These are phyloP conservation scores for Pipistrellus pipistrellus DNA, from an alignment of 2,797 vertebrate species.

Conservation along the genomic window DNA sequence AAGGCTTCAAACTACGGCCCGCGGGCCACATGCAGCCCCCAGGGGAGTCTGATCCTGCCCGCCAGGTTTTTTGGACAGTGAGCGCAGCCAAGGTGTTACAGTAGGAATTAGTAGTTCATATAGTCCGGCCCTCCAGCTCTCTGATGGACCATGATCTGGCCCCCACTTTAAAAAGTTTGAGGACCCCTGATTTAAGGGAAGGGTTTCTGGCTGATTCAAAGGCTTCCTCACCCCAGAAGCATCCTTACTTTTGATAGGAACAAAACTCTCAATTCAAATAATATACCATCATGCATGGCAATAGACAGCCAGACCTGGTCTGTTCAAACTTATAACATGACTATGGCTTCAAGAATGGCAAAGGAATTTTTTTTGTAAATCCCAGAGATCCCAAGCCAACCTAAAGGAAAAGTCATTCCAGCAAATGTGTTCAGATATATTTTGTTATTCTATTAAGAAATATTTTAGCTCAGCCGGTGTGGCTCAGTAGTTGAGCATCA, in stretches of 20 bases:
- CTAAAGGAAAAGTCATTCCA: background rate
- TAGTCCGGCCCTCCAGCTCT: no score
- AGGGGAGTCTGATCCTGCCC: no score
- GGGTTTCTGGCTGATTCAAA: background rate
- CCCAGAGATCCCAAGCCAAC: background rate
- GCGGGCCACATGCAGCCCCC: no score
- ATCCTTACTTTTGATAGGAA: constrained; percentile 18
- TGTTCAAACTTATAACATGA: background rate
- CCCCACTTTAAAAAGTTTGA: no score
- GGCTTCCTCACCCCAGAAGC: background rate
- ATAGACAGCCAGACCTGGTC: background rate
- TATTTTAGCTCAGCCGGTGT: background rate
- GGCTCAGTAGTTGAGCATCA: no score
- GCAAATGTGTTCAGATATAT: background rate
- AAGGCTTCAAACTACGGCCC: no score
- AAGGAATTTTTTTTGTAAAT: background rate
- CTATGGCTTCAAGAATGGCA: background rate
- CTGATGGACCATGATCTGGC: no score
- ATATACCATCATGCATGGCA: background rate
- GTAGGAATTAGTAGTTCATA: no score
- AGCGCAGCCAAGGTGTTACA: no score
- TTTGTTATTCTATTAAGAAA: constrained; percentile 47
- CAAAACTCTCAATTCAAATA: constrained; percentile 21
- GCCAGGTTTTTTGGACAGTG: no score
- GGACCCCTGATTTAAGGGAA: no score